Base-by-base conservation (phyloP, 1,140 invertebrate species). In the Steinernema khuongi region DNA sequence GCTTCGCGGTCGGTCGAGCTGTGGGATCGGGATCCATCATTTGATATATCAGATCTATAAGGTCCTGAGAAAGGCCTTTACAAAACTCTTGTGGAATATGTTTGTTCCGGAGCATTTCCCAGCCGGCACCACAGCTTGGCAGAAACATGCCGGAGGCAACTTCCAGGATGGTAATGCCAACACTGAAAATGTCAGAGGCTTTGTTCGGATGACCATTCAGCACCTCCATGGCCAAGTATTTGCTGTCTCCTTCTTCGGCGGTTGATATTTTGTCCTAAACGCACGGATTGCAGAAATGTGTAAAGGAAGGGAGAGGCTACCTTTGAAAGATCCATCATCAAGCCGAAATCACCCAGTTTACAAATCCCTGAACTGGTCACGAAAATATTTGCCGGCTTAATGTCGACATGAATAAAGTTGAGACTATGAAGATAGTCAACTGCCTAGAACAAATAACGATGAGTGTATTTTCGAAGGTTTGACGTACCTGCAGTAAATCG, bases 351-450 rank as follows among this genome's bases (percentile, higher is more conserved):
- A 31, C 90, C 90, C 29, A 92, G 84, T 83, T 92, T 92, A 80
- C 89, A 91, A 0, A 88, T 74, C 74, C 87, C 74, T 87, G 89
- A 86, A 87, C 88, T 76, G 41, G 89, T 87, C 36, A 89, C 86
- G 76, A 91, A 89, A 67, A 92, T 91, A 86, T 92, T 92, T 29
- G 91, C 91, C 70, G 91, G 89, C 86, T 92, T 92, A 29, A 92
- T 90, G 82, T 92, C 91, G 84, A 91, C 87, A 83, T 92, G 91
- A 41, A 91, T 87, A 33, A 91, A 85, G 83, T 90, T 87, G 50
- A 89, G 86, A 71, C 89, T 88, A 85, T 91, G 90, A 17, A 91
- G 85, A 79, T 90, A 90, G 80, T 90, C 89, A 0, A 91, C 79
- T 32, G 89, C 90, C 85, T 89, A 78, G 2, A 86, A 1, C 71